Evolutionary conservation across 1,140 invertebrate genomes (phyloP), one percentile per base, ranked within the genome.

Genomic region (Zophobas atratus): DNA sequence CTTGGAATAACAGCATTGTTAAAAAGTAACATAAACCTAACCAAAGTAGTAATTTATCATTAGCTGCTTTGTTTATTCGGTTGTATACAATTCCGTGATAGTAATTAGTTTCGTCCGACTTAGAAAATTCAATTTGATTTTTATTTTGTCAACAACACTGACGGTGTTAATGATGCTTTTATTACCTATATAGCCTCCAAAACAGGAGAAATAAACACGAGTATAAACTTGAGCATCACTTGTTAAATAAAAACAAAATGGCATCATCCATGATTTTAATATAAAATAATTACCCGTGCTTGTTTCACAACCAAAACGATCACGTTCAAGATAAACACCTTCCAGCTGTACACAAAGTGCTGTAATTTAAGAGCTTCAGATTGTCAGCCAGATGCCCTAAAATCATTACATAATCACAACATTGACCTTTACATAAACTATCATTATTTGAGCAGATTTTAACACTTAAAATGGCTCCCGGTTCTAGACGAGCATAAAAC

Each of bases 291-390:
- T 20, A 67, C 60, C 60, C n/a, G 43, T n/a, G 35, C 8, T 39
- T 5, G 8, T 67, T 67, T 67, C 60, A 43, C 39, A 41, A 67
- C 38, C 39, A 6, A n/a, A 20, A 63, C 57, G 8, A 43, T 67
- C 39, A 67, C 60, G 39, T 48, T 67, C 6, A 20, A 43, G 41
- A 67, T 67, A 60, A 60, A 60, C 56, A 60, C 56, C 39, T 63
- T 36, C 36, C 43, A 46, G 39, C 60, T 67, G 1, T 39, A 20
- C 41, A 39, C 60, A 43, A 67, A 32, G n/a, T n/a, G 33, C n/a
- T 67, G 43, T 32, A 67, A 67, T 67, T 63, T 63, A 32, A 63
- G 6, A 6, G 43, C 33, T 67, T 67, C 39, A 67, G 60, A 67
- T 1, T 43, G 39, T 46, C 38, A 51, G 49, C 6, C 20, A 20